Evolutionary conservation across 2,797 vertebrate genomes (phyloP).

Genomic region (Aeoliscus strigatus): DNA sequence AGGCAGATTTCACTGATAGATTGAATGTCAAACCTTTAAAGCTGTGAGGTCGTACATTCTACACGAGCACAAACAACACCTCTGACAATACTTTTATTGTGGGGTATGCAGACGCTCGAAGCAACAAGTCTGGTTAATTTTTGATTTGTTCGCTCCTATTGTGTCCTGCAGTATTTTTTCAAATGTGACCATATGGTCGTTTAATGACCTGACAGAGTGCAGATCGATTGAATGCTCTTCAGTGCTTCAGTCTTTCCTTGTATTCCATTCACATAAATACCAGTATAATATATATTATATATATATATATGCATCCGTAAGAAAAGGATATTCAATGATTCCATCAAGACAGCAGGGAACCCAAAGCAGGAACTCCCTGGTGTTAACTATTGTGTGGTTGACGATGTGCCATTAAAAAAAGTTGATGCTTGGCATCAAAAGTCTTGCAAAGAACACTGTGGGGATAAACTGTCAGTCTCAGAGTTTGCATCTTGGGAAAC

Average conservation of each 20-base stretch:
- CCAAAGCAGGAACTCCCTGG: slow-evolving; percentile 33
- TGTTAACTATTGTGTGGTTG: slow-evolving; percentile 25
- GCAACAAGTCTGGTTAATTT: slow-evolving; percentile 34
- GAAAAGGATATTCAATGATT: slow-evolving; percentile 35
- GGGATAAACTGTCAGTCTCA: slow-evolving; percentile 26
- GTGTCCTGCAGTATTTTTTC: too few relatives aligned
- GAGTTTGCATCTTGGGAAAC: slow-evolving; percentile 35
- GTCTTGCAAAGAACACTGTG: slow-evolving; percentile 20
- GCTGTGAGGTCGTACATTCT: too few relatives aligned
- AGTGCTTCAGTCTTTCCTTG: too few relatives aligned
- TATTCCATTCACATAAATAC: too few relatives aligned
- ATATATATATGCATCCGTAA: too few relatives aligned
- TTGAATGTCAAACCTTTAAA: too few relatives aligned
- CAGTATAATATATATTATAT: slow-evolving; percentile 39
- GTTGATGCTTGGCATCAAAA: slow-evolving; percentile 38
- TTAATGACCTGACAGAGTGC: too few relatives aligned
- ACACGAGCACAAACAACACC: too few relatives aligned
- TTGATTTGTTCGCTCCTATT: too few relatives aligned
- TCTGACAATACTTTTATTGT: slow-evolving; percentile 43
- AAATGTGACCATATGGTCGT: too few relatives aligned
- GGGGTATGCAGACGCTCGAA: slow-evolving; percentile 23
- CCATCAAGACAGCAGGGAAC: slow-evolving; percentile 39
- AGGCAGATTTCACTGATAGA: too few relatives aligned
- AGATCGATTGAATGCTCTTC: too few relatives aligned
- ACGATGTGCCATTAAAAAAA: slow-evolving; percentile 29